Conservation (phyloP, 1,140 invertebrate genomes). For the Panagrolaimus sp. region DNA sequence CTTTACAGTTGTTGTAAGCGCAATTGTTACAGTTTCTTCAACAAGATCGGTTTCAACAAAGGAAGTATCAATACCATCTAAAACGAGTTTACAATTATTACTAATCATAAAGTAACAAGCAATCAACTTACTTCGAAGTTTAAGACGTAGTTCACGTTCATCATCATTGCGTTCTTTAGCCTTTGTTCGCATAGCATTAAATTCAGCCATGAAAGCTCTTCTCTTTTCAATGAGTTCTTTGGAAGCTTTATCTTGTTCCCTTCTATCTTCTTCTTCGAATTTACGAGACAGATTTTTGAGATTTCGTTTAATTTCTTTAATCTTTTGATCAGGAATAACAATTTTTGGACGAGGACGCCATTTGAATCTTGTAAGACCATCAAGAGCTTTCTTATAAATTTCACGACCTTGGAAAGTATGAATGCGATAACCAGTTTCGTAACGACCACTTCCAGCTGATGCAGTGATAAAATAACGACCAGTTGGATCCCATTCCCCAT, state of each 20-base stretch:
- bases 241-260: conserved; percentile 82
- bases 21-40: not conserved
- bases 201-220: conserved; percentile 77
- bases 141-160: conserved; percentile 73
- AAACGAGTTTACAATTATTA: not conserved
- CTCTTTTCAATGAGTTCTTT: conserved; percentile 94
- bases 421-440: conserved; percentile 79
- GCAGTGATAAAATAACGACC: conserved; percentile 93
- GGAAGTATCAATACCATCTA: not conserved
- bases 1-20: conserved; percentile 1
- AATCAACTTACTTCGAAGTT: conserved; percentile 69
- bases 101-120: not conserved
- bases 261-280: conserved; percentile 91
- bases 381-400: conserved; percentile 74
- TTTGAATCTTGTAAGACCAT: conserved; percentile 84
- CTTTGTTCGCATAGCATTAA: conserved; percentile 67
- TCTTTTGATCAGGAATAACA: conserved; percentile 68
- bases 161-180: conserved; percentile 68
- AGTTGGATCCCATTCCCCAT: conserved; percentile 91
- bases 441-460: conserved; percentile 88
- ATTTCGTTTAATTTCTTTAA: conserved; percentile 90
- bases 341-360: conserved; percentile 90
- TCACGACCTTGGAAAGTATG: conserved; percentile 86
- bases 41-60: not conserved
- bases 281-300: conserved; percentile 91